Evolutionary conservation across 2,113 vertebrate genomes (phyloP), one percentile per base, ranked within the genome.

Genomic region (Dascyllus trimaculatus): DNA sequence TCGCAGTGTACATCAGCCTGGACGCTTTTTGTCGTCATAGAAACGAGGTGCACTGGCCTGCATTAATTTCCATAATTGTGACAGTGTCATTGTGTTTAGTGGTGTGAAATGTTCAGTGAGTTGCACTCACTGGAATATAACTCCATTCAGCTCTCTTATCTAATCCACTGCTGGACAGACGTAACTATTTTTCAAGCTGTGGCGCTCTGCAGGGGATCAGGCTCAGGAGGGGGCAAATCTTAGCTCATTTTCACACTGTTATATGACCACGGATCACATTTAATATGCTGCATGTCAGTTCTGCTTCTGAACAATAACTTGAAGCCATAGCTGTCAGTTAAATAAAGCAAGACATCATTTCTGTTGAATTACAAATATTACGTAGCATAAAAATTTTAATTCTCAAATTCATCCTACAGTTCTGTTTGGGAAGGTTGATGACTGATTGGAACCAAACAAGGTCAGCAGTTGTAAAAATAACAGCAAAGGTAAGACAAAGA

Each of bases 21-120:
- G 15, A 35, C 11, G 24, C 38, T 57, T 68, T 80, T 62, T 71
- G 70, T 81, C 35, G 53, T 70, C 78, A 84, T 78, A 26, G 71
- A 72, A 75, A 81, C 78, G 19, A 46, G 8, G 29, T 9, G 17
- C n/a, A 35, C 11, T 11, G 4, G 4, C 40, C 64, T 46, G 46
- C 43, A 61, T 76, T 45, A 0, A 73, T 75, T 69, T 73, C 29
- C 53, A 49, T 51, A 21, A 75, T 80, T 61, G 61, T 8, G 17
- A 32, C 22, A 71, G 17, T 3, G 0, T 60, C 54, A 81, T 63
- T 63, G 26, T 35, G n/a, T 80, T 71, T 56, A 35, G 18, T 29
- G 0, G 26, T 21, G 2, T 40, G 14, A 73, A 63, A 54, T 68
- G 35, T 64, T 76, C 5, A 60, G 52, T 7, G 29, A 61, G 40